Conservation (phyloP, 2,797 vertebrate species). For the Sebastes taczanowskii region DNA sequence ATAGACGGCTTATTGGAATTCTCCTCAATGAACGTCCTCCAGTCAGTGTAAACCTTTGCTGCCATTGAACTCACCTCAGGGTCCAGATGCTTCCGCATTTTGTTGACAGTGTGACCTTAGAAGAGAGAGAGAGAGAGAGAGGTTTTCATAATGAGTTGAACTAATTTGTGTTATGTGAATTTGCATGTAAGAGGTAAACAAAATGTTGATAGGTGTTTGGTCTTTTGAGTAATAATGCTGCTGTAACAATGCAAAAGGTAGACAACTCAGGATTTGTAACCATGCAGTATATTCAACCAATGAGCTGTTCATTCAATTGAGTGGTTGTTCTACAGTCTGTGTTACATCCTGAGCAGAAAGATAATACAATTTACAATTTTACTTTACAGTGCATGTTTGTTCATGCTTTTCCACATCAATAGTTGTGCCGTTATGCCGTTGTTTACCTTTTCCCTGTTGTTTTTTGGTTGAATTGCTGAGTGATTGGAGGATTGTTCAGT, state of each 20-base stretch:
- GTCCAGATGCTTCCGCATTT: constrained; percentile 86
- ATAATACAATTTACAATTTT: background rate
- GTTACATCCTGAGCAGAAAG: background rate
- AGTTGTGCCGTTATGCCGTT: too few species aligned
- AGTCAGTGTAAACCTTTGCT: constrained; percentile 85
- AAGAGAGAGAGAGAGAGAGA: background rate
- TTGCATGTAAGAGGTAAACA: background rate
- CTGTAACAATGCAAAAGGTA: background rate
- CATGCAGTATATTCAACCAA: background rate
- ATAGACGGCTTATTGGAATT: constrained; percentile 90
- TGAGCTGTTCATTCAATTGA: background rate
- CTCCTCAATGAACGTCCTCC: constrained; percentile 89
- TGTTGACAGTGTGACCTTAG: constrained; percentile 89
- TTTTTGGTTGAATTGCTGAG: too few species aligned
- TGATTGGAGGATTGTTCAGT: too few species aligned
- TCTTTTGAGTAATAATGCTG: background rate
- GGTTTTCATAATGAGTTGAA: constrained; percentile 7
- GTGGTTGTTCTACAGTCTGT: background rate
- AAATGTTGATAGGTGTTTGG: background rate
- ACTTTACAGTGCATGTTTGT: background rate
- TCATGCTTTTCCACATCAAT: background rate
- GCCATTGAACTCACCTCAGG: constrained; percentile 87
- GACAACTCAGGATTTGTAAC: background rate
- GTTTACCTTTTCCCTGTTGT: too few species aligned
- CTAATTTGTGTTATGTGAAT: background rate